Evolutionary conservation across 1,140 invertebrate species (phyloP).

Genomic region (Heliconius eleuchia): DNA sequence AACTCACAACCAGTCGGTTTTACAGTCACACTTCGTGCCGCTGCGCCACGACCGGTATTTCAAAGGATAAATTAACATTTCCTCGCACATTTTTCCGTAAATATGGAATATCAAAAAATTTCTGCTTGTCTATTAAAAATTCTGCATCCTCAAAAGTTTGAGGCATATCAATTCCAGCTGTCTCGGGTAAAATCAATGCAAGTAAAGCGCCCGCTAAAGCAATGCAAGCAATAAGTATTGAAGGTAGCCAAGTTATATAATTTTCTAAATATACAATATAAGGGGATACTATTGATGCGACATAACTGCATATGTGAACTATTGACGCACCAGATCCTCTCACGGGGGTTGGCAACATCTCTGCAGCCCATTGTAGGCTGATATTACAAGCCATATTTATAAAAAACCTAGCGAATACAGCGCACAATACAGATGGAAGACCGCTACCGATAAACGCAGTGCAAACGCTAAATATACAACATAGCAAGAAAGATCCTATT

Average conservation of each 20-base stretch:
- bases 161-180: constrained; percentile 87
- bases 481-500: constrained; percentile 42
- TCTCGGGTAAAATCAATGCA: constrained; percentile 88
- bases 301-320: constrained; percentile 82
- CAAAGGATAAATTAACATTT: constrained; percentile 50
- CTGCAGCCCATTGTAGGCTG: constrained; percentile 65
- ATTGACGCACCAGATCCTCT: constrained; percentile 84
- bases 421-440: constrained; percentile 57
- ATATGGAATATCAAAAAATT: constrained; percentile 48
- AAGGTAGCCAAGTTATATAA: constrained; percentile 82
- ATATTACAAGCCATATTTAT: constrained; percentile 60
- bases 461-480: constrained; percentile 56
- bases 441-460: constrained; percentile 55
- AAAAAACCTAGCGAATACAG: constrained; percentile 61
- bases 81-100: constrained; percentile 40
- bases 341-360: constrained; percentile 83
- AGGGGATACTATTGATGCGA: constrained; percentile 60
- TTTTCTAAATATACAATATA: constrained; percentile 65
- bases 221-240: constrained; percentile 84
- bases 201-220: constrained; percentile 85
- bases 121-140: constrained; percentile 51
- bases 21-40: no score
- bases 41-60: constrained; percentile 28
- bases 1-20: no score
- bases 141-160: constrained; percentile 89